Conservation (phyloP, 2,113 vertebrate species). For the Harpagus bidentatus region DNA sequence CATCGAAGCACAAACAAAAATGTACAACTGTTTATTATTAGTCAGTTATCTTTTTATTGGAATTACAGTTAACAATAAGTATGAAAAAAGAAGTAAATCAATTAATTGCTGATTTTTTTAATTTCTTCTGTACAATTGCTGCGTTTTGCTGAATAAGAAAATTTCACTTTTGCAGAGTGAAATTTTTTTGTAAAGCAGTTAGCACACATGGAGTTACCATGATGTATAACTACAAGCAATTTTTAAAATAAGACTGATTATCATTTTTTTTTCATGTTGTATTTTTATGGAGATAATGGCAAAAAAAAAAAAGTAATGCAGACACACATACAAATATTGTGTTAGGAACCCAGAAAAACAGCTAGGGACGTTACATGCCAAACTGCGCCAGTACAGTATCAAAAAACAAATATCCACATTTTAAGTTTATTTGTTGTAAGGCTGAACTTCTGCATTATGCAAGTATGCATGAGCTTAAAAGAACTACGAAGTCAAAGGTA, state of each 20-base stretch:
- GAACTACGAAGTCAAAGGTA: neutral
- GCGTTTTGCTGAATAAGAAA: neutral
- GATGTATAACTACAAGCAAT: neutral
- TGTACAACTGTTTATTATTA: neutral
- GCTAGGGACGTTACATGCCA: neutral
- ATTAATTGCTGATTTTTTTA: neutral
- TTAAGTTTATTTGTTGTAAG: neutral
- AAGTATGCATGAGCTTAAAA: neutral
- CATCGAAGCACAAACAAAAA: neutral
- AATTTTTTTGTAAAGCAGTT: neutral
- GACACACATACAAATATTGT: neutral
- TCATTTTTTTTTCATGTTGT: neutral
- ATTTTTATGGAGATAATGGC: neutral
- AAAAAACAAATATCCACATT: neutral
- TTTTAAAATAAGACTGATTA: neutral
- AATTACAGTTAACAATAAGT: neutral
- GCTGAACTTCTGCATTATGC: neutral
- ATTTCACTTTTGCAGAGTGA: too few species aligned
- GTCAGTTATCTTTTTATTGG: neutral
- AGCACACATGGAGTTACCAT: neutral
- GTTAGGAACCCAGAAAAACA: neutral
- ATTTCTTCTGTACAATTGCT: neutral
- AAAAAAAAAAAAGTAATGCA: neutral
- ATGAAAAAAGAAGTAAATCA: neutral
- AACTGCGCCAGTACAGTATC: neutral